Base-by-base conservation (phyloP, 1,140 invertebrate species). In the Pollicipes pollicipes region DNA sequence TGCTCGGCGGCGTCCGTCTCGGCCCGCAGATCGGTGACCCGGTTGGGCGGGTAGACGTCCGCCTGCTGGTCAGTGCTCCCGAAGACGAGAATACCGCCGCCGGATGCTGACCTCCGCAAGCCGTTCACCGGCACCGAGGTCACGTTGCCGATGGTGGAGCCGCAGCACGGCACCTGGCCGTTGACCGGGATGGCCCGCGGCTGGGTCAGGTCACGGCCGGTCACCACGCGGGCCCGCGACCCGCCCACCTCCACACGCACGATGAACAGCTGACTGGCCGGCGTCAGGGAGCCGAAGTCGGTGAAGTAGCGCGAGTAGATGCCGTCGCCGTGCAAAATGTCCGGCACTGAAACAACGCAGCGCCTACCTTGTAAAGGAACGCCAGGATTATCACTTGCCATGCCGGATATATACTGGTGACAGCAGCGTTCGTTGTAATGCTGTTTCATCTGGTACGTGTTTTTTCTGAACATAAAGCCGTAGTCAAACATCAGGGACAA, bases 301-400 rank as follows among this genome's bases (percentile, higher is more conserved):
- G 81, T 83, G 74, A 86, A 85, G 74, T 85, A 87, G 69, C 84
- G 78, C 0, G 85, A 84, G 76, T 88, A 88, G 26, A 88, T 79
- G 26, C 87, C 86, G 77, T 88, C 87, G 16, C 83, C 82, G 78
- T 82, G 82, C 27, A 82, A 84, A 21, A 87, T 80, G 78, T 88
- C 87, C 3, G 85, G 84, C 78, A 86, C 86, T 84, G 73, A n/a
- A 45, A 45, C 37, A 45, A 10, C 37, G 37, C 37, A 45, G 24
- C 37, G 10, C 37, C 10, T 45, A 45, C n/a, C n/a, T n/a, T n/a
- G n/a, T n/a, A n/a, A n/a, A n/a, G n/a, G n/a, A n/a, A n/a, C n/a
- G n/a, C n/a, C n/a, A n/a, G n/a, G n/a, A n/a, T n/a, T n/a, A n/a
- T n/a, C n/a, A n/a, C n/a, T n/a, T n/a, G n/a, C n/a, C n/a, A n/a